Base-by-base conservation (phyloP, 2,888 invertebrate genomes). In the Uloborus plumipes region DNA sequence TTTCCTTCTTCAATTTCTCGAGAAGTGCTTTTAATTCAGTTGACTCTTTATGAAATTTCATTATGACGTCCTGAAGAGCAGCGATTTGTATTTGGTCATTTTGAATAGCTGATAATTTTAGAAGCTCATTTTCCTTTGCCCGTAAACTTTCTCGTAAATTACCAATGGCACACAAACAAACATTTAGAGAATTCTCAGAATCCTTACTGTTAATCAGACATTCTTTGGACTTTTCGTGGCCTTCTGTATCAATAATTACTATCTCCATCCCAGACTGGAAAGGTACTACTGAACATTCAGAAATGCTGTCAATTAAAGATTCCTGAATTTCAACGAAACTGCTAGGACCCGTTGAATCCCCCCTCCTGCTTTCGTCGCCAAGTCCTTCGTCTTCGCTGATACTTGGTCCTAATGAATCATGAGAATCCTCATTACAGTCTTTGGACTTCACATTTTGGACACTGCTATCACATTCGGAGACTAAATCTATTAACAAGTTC, bases 11-110 rank as follows among this genome's bases (percentile, higher is more conserved):
- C 14, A 65, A 16, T 47, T 73, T 31, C 26, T 76, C 70, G 2
- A 84, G 51, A 14, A 75, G 88, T 73, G 90, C 89, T 1, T 88
- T 88, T 86, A 93, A 89, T 86, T 90, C 90, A 78, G 91, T 91
- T 88, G 93, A 93, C 87, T 93, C 80, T 55, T 72, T 72, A n/a
- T 84, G 84, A 18, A 84, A 71, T 51, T 67, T 76, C 14, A 76
- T 49, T 16, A 82, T 67, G 14, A 82, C 82, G 0, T 65, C 71
- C 20, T 82, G 75, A 16, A 82, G 71, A 0, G 58, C 71, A 1
- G 71, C 76, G 18, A 82, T 82, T 55, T 82, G 66, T 26, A 76
- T 62, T 20, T 82, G 76, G 22, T 75, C 82, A 59, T 59, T 82
- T 61, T 76, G 75, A 26, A 71, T 61, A 7, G 76, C 76, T 4